phyloP scores from a whole-genome alignment of 2,888 invertebrate species.

The Siphonodentalium dalli region DNA sequence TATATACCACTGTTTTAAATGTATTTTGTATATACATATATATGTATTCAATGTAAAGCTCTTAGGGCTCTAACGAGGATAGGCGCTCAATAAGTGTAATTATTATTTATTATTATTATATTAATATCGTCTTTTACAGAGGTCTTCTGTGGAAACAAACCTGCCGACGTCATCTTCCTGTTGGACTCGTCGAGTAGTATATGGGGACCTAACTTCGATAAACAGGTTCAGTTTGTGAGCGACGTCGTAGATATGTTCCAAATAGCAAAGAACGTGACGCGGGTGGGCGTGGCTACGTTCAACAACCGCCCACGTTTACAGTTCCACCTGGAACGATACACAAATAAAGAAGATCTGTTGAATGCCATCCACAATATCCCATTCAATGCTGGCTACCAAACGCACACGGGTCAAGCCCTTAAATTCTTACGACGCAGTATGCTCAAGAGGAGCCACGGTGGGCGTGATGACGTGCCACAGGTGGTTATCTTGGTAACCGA shows the following conservation, averaged over 20 bases:
- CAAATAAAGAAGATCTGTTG: conserved; percentile 27
- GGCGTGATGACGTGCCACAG: conserved; percentile 38
- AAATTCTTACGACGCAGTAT: conserved; percentile 39
- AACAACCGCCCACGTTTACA: conserved; percentile 34
- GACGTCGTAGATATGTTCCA: conserved; percentile 51
- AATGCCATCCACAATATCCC: conserved; percentile 33
- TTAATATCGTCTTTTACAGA: too few relatives aligned
- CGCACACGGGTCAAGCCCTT: conserved; percentile 42
- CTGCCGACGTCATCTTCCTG: conserved; percentile 48
- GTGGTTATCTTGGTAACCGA: conserved; percentile 51
- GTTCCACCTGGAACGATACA: conserved; percentile 40
- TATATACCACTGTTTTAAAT: too few relatives aligned
- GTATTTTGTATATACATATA: too few relatives aligned
- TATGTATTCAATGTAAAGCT: too few relatives aligned
- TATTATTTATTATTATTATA: too few relatives aligned
- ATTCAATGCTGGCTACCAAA: conserved; percentile 37
- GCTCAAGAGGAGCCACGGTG: conserved; percentile 35
- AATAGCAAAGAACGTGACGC: conserved; percentile 43
- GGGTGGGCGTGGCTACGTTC: conserved; percentile 55
- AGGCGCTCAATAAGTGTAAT: too few relatives aligned
- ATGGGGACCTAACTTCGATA: conserved; percentile 52
- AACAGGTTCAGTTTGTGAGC: conserved; percentile 50
- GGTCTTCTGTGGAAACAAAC: conserved; percentile 40
- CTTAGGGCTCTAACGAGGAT: too few relatives aligned
- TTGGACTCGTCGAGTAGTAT: conserved; percentile 54